Base-by-base conservation (phyloP, 2,888 invertebrate species). In the Pseudeuparius sepicola region DNA sequence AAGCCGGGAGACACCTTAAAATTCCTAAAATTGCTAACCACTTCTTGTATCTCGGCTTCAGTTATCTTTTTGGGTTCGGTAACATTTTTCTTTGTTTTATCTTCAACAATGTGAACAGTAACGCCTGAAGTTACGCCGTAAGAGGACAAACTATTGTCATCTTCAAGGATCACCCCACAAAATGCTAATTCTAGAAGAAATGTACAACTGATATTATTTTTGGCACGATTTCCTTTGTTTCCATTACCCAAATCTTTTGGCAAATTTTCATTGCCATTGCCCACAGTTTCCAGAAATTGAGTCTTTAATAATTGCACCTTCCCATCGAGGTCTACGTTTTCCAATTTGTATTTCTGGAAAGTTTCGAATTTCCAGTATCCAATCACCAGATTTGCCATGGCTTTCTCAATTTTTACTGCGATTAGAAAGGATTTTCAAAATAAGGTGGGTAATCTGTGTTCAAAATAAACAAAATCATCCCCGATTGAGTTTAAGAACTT, bases 81-180 rank as follows among this genome's bases (percentile, higher is more conserved):
- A 2, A 20, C 24, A 14, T 37, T 25, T 1, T 65, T 58, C 1
- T 53, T 43, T 10, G 54, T 54, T 40, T 65, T 66, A 52, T 68
- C 71, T 30, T 57, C 53, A 1, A 71, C 59, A 2, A 72, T 69
- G 57, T 73, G 70, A 16, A 74, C 63, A 59, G 68, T 71, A 40
- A 68, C 70, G 20, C 71, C 72, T 47, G 59, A 62, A 46, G 67
- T 70, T 3, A 74, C 61, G 3, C 80, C 81, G 61, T 71, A 75
- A 3, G 74, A 72, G 43, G 70, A 67, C 9, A 84, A 59, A 2
- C 73, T 50, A 16, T 67, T 63, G 4, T 71, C 68, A 48, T 75
- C 75, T 49, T 77, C 74, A 34, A 86, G 59, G 39, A 78, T 67
- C 50, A 74, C 70, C 3, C 85, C 85, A 60, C 78, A 77, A 53